Percentiles rank a stretch among this genome's conserved stretches.
Evolutionary conservation across 1,140 invertebrate species (phyloP).

Genomic region (Leucophenga varia): DNA sequence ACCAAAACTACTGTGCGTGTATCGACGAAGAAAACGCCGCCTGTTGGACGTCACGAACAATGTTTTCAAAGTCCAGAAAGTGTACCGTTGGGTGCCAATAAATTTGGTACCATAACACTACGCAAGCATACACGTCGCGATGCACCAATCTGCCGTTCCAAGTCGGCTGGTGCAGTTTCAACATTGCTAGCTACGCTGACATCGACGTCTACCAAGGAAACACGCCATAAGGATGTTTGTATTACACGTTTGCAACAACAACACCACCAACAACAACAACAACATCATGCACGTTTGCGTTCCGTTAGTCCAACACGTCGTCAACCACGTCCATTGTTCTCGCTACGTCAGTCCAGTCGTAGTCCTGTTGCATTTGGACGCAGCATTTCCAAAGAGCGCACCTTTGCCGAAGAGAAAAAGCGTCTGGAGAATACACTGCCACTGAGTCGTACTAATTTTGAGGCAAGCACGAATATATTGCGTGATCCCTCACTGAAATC

Average conservation of each 20-base stretch:
- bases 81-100: slow-evolving; percentile 14
- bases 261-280: slow-evolving; percentile 33
- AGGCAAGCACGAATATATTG: slow-evolving; percentile 53
- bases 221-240: slow-evolving; percentile 21
- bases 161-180: slow-evolving; percentile 43
- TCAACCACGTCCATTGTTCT: slow-evolving; percentile 23
- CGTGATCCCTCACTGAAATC: slow-evolving; percentile 61
- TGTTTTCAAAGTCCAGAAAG: slow-evolving; percentile 58
- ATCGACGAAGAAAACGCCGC: slow-evolving; percentile 21
- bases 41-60: slow-evolving; percentile 60
- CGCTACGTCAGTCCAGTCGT: slow-evolving; percentile 42
- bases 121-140: slow-evolving; percentile 32
- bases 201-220: slow-evolving; percentile 26
- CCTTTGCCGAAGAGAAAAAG: slow-evolving; percentile 55
- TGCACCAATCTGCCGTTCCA: slow-evolving; percentile 38
- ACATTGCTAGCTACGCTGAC: slow-evolving; percentile 35
- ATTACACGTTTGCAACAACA: slow-evolving; percentile 33
- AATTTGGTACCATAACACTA: slow-evolving; percentile 30
- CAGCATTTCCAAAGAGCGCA: slow-evolving; percentile 53
- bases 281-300: slow-evolving; percentile 34
- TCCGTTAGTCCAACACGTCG: slow-evolving; percentile 37
- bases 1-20: slow-evolving; percentile 60
- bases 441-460: slow-evolving; percentile 36
- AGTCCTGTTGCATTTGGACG: slow-evolving; percentile 54
- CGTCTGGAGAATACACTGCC: slow-evolving; percentile 46